phyloP scores from a whole-genome alignment of 2,113 vertebrate species.

The Sapayoa aenigma region DNA sequence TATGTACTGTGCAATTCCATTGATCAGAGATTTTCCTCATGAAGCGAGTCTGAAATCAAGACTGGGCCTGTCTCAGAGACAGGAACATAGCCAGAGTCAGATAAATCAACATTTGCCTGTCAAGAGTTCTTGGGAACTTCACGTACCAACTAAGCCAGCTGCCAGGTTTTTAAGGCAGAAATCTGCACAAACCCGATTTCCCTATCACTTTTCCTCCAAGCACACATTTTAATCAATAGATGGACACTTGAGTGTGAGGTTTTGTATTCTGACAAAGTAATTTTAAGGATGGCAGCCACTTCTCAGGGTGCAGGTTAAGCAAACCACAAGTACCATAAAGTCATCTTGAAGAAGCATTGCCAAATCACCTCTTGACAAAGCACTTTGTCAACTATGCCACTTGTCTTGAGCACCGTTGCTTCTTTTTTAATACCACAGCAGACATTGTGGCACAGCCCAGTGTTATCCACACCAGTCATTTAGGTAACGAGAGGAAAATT shows the following conservation, averaged over 20 bases:
- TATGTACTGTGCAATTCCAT: neutral
- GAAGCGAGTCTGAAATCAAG: neutral
- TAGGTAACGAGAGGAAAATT: neutral
- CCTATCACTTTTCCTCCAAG: neutral
- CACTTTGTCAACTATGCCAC: neutral
- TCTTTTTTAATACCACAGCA: neutral
- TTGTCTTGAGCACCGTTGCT: fast-evolving
- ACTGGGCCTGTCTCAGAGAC: neutral
- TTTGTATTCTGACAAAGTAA: neutral
- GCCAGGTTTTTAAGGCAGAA: neutral
- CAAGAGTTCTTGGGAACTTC: neutral
- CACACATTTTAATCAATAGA: neutral
- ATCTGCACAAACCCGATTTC: neutral
- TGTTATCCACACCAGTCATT: neutral
- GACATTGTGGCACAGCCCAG: neutral
- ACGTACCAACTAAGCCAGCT: neutral
- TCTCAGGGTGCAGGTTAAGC: neutral
- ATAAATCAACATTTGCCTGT: neutral
- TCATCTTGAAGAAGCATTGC: neutral
- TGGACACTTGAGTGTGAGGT: neutral
- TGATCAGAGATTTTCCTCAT: neutral
- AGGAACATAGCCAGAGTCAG: neutral
- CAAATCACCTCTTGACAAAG: neutral
- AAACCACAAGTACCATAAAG: neutral
- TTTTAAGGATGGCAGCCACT: neutral